These are phyloP conservation scores for Spheniscus humboldti DNA, from an alignment of 2,797 vertebrate genomes.

Conservation along the genomic window DNA sequence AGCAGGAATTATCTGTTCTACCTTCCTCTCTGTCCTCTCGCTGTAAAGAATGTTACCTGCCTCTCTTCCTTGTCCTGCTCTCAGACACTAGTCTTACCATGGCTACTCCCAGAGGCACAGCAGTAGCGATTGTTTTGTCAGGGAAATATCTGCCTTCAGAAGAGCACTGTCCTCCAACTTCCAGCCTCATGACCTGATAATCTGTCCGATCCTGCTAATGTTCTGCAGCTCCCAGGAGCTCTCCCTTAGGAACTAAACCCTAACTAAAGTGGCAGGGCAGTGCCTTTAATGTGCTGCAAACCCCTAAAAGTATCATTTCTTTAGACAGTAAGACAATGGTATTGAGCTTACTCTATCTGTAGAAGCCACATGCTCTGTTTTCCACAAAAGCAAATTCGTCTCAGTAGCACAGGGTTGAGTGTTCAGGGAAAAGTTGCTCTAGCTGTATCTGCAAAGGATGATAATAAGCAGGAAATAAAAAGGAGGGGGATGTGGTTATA, in stretches of 20 bases:
- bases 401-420: neutral
- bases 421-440: neutral
- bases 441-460: neutral
- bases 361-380: neutral
- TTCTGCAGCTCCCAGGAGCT: neutral
- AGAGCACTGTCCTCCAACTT: neutral
- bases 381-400: neutral
- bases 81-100: neutral
- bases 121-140: neutral
- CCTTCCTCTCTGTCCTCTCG: neutral
- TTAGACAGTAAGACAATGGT: neutral
- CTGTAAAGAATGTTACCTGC: neutral
- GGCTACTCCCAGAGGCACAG: neutral
- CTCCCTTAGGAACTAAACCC: neutral
- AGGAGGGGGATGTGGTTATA: neutral
- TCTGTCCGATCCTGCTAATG: neutral
- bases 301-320: neutral
- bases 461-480: neutral
- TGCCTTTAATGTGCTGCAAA: neutral
- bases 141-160: neutral
- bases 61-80: neutral
- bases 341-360: neutral
- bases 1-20: neutral
- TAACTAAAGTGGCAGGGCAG: neutral
- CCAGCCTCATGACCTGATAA: neutral